Base-by-base conservation (phyloP, 2,113 vertebrate genomes). In the Scatophagus argus region DNA sequence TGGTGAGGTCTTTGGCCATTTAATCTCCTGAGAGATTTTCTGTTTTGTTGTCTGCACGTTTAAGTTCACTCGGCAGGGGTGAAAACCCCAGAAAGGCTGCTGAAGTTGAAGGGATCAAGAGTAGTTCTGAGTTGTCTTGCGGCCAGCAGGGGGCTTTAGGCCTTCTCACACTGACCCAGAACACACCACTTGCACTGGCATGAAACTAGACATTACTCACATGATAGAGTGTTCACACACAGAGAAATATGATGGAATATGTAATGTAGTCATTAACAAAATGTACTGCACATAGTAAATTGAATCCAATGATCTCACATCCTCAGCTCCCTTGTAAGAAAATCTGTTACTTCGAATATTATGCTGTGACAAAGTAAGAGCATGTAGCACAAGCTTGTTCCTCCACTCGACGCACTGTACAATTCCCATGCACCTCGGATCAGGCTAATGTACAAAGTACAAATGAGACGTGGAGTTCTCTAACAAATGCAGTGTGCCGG, bases 401-500 rank as follows among this genome's bases (percentile, higher is more conserved):
- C 27, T 32, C 31, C 61, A 23, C 31, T 23, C 11, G 5, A 43
- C 23, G 14, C 60, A 29, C 56, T 56, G 21, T 39, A 63, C 55
- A 44, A 74, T 36, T 77, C 74, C 47, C 68, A 34, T 71, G 73
- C 73, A 74, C 63, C 73, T 79, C 54, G 66, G 71, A 81, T 81
- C 29, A 41, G 58, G 32, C 61, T 52, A 58, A 72, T 60, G 75
- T 64, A 74, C 29, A 17, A 46, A 78, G 75, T 34, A 62, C 10
- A 27, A 86, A 60, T 31, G 65, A 82, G 76, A 84, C 65, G 10
- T 12, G 21, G 66, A 38, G 46, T 72, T 88, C 78, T 85, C 47
- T 65, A 77, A 83, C 59, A 58, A 87, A 87, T 68, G 59, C 52
- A 32, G 59, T 52, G 83, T 47, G 80, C 84, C 39, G 36, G 77